These are phyloP conservation scores for Dendronephthya gigantea DNA, from an alignment of 64 coral and sea anemone species.

Conservation along the genomic window DNA sequence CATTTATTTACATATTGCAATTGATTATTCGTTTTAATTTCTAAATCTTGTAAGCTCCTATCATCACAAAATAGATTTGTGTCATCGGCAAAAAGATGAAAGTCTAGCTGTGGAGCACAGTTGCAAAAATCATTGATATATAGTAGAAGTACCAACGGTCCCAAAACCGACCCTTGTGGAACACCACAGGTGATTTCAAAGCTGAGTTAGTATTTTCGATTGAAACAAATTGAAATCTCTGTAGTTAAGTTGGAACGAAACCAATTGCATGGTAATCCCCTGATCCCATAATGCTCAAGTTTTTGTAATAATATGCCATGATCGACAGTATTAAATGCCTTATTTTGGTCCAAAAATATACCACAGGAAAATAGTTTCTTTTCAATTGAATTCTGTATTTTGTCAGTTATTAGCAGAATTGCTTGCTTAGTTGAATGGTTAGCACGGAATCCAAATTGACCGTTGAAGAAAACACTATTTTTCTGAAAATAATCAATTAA, in stretches of 20 bases:
- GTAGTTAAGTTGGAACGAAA: not conserved
- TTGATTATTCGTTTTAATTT: not conserved
- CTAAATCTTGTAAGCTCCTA: not conserved
- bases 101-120: not conserved
- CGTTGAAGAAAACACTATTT: not conserved
- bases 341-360: not conserved
- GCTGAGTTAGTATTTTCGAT: not conserved
- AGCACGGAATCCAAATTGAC: not conserved
- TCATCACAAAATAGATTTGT: not conserved
- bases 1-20: constrained; percentile 14
- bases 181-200: not conserved
- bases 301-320: too few relatives aligned
- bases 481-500: not conserved
- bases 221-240: not conserved
- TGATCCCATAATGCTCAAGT: too few relatives aligned
- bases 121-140: not conserved
- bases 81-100: not conserved
- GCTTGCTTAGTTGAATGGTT: not conserved
- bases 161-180: not conserved
- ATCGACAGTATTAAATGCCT: too few relatives aligned
- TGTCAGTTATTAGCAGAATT: not conserved
- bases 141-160: not conserved
- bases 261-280: too few relatives aligned
- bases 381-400: not conserved
- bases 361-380: not conserved